phyloP scores from a whole-genome alignment of 2,113 vertebrate species.

The Megaptera novaeangliae region DNA sequence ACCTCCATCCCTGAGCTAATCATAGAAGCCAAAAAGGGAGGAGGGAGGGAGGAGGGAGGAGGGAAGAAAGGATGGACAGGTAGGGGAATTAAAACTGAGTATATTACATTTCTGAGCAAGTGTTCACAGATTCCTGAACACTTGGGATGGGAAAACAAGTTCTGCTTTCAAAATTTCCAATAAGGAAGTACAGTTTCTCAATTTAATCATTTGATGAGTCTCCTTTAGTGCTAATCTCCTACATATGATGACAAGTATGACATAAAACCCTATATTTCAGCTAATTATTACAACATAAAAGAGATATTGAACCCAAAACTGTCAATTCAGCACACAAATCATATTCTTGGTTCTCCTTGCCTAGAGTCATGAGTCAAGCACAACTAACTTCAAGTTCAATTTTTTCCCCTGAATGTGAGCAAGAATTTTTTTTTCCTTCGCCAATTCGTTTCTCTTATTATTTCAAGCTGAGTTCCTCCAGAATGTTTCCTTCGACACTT shows the following conservation, averaged over 20 bases:
- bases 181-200: slow-evolving; percentile 8
- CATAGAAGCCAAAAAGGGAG: neutral
- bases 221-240: neutral
- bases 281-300: slow-evolving; percentile 31
- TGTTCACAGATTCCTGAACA: neutral
- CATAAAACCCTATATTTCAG: neutral
- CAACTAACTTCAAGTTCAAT: neutral
- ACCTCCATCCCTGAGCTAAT: neutral
- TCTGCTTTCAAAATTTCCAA: neutral
- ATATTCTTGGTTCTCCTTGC: neutral
- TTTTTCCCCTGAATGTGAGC: neutral
- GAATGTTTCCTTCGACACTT: neutral
- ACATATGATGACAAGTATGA: neutral
- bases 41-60: neutral
- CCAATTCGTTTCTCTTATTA: neutral
- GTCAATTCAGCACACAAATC: neutral
- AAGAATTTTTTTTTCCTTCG: neutral
- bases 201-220: neutral
- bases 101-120: neutral
- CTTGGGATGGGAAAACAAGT: neutral
- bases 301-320: neutral
- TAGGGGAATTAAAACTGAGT: neutral
- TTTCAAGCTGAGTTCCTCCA: slow-evolving; percentile 10
- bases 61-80: no score
- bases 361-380: neutral